Conservation (phyloP, 2,888 invertebrate genomes). For the Entomobrya proxima region DNA sequence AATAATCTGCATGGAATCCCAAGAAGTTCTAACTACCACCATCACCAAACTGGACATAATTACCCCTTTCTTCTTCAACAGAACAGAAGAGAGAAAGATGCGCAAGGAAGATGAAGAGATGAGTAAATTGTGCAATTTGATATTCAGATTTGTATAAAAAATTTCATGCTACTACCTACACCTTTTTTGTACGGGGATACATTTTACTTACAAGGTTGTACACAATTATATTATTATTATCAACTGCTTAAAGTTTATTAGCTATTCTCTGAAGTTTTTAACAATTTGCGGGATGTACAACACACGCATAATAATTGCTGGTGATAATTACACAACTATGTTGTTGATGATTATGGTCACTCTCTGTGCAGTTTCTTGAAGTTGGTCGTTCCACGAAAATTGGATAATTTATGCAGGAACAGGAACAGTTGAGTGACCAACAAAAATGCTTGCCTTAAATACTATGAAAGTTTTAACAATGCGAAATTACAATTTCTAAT, state of each 20-base stretch:
- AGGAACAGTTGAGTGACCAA: not conserved
- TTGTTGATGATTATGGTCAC: not conserved
- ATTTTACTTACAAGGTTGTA: no score
- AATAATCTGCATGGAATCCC: constrained; percentile 43
- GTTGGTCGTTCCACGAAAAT: not conserved
- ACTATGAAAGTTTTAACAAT: no score
- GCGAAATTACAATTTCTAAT: no score
- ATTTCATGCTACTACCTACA: not conserved
- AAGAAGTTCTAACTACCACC: not conserved
- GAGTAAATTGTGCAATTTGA: not conserved
- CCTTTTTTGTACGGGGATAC: no score
- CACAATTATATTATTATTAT: no score
- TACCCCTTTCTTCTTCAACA: constrained; percentile 27
- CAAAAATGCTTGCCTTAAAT: not conserved
- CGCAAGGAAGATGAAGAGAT: no score
- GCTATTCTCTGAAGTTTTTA: no score
- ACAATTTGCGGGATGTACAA: no score
- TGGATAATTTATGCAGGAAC: not conserved
- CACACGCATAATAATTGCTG: no score
- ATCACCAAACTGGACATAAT: constrained; percentile 57
- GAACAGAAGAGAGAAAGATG: not conserved
- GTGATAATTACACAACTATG: no score
- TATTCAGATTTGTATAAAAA: not conserved
- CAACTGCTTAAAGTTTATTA: no score
- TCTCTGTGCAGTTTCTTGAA: not conserved